Evolutionary conservation across 2,797 vertebrate genomes (phyloP), one percentile per base, ranked within the genome.

Genomic region (Heteromormyrus szaboi): DNA sequence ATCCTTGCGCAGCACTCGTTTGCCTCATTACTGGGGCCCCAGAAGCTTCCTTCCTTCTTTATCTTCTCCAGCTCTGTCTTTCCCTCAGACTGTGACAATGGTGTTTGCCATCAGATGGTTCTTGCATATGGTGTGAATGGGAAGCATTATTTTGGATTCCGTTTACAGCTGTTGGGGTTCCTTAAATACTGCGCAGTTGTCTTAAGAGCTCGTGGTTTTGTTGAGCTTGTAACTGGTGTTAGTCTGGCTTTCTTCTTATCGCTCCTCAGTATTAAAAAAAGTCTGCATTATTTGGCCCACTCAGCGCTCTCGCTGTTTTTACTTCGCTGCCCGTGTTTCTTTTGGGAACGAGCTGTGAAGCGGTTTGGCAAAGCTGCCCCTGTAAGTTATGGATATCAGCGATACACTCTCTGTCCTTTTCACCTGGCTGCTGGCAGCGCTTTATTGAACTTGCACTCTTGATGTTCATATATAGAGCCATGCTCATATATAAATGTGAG

Each of bases 361-460:
- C 19, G 46, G 44, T 29, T 85, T 85, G 44, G 81, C 68, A 29
- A 85, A 51, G 41, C 81, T 51, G 19, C 48, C 25, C 8, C 81
- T 29, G 81, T 25, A 51, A 85, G 22, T 85, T 85, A 85, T 85
- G 81, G 81, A 48, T 85, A 85, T 50, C 81, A 50, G 81, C 2
- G 81, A 85, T 85, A 85, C 19, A 51, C 46, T 25, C 81, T 9
- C n/a, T 50, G 81, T 83, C 81, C 81, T 50, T 85, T 85, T 85
- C 81, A 85, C 81, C 81, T 51, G 81, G 44, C 81, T 51, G 44
- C 22, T 85, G 46, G n/a, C 81, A 51, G 48, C 44, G 19, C 29
- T 85, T 51, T 85, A 85, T 85, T 85, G 81, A 85, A 85, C 48
- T 48, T 51, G n/a, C 81, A 25, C 81, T 50, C 48, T 85, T 51